Evolutionary conservation across 2,888 invertebrate genomes (phyloP), one percentile per base, ranked within the genome.

Genomic region (Drosophila falleni): DNA sequence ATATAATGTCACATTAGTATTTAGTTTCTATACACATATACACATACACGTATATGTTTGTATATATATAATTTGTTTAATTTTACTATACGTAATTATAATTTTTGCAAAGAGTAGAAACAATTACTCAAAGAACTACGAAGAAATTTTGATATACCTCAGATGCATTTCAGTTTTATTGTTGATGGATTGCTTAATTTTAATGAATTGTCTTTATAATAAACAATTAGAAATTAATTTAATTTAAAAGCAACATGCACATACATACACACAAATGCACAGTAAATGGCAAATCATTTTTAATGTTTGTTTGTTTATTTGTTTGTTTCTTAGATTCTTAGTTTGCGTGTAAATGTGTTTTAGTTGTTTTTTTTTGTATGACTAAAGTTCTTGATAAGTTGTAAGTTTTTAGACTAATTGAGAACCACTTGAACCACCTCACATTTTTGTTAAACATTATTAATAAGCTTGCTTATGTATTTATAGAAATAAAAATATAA

Each of bases 121-220:
- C 47, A 64, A 64, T 71, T 81, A 81, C 86, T 87, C 81, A 90
- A 81, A 74, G 83, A 90, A 91, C 91, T 89, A 91, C 81, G 91
- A 91, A 90, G 91, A 90, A 92, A 92, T 90, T 92, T 92, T 91
- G 88, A 92, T 91, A 92, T 92, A 92, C 92, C 92, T 92, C 92
- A 92, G 87, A 92, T 91, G 92, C 92, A 92, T 92, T 92, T 92
- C 92, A 92, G 91, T 92, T 92, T 90, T 89, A 91, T 89, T 87
- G 81, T 91, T 87, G 81, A 82, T 75, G 74, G 80, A 90, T 83
- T 91, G 90, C 86, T 81, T 87, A 89, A 88, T 79, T 88, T 83
- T 87, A 86, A 67, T 77, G 33, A 69, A 54, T 71, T 74, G 47
- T 76, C 60, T 62, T 67, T 75, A 19, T 75, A 39, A 39, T 33